These are phyloP conservation scores for Venturia canescens DNA, from an alignment of 1,140 invertebrate genomes.

Conservation along the genomic window DNA sequence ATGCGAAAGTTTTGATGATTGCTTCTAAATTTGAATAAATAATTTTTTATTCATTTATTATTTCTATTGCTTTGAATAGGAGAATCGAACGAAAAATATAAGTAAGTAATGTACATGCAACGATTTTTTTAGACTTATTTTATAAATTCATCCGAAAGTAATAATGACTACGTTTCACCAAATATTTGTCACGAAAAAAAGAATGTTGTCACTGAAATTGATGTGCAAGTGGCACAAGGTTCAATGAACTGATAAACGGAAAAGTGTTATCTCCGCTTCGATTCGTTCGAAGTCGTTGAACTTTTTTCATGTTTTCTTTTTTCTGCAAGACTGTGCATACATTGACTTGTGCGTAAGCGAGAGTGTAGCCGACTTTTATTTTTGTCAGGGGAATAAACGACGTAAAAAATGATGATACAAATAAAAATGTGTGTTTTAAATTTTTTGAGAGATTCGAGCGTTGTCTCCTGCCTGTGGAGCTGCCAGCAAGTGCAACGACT, in stretches of 20 bases:
- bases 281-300: background rate
- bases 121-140: background rate
- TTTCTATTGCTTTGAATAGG: too few relatives aligned
- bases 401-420: background rate
- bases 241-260: conserved; percentile 8
- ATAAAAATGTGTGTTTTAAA: too few relatives aligned
- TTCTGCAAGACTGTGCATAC: background rate
- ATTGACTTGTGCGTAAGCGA: background rate
- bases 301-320: conserved; percentile 1
- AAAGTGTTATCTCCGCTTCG: conserved; percentile 10
- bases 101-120: background rate
- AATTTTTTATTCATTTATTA: too few relatives aligned
- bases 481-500: conserved; percentile 35
- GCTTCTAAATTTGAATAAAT: too few relatives aligned
- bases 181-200: background rate
- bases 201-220: background rate
- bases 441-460: too few relatives aligned
- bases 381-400: background rate
- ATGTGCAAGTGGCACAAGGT: conserved; percentile 8
- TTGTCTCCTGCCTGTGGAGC: conserved; percentile 42
- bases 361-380: background rate
- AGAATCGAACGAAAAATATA: too few relatives aligned
- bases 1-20: too few relatives aligned
- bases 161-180: background rate
- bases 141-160: background rate